Base-by-base conservation (phyloP, 1,140 invertebrate species). In the Dreissena rostriformis region DNA sequence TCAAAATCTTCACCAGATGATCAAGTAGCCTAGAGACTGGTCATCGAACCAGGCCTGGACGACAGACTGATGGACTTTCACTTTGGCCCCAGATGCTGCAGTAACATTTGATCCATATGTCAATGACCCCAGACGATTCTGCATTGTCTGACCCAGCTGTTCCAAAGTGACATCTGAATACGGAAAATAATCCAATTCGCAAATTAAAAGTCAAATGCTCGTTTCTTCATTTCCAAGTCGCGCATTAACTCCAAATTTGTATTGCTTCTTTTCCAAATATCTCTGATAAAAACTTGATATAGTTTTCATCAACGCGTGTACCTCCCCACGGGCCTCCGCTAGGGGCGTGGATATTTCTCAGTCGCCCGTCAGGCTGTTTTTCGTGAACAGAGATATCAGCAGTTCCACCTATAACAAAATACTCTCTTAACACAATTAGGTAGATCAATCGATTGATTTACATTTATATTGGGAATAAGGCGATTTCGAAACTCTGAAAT, bases 271-370 rank as follows among this genome's bases (percentile, higher is more conserved):
- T 22, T 39, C 82, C 79, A 68, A 87, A 72, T 26, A 87, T n/a
- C 8, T 84, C 51, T 39, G 49, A 51, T 7, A 87, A 7, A 26
- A 84, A 82, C 5, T 85, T 57, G 0, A 55, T 11, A 26, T 84
- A 84, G 8, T 26, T 52, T 74, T 82, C 55, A 55, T 87, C 82
- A 17, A 85, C 76, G n/a, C 52, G 63, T 57, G 67, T 84, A 11
- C 86, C 86, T 24, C 82, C 86, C 77, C 86, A 87, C 12, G 51
- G 26, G 28, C 82, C 82, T 15, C 86, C 86, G 28, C 67, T 78
- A 12, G 86, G 76, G 24, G 57, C 51, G 19, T 68, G 29, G 17
- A 82, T n/a, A 12, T 87, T 82, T 63, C 57, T 22, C 12, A 87
- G 22, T 61, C 57, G 65, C 15, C 79, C 82, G 19, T 82, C 68